phyloP scores from a whole-genome alignment of 2,113 vertebrate species.

The Erinaceus europaeus region DNA sequence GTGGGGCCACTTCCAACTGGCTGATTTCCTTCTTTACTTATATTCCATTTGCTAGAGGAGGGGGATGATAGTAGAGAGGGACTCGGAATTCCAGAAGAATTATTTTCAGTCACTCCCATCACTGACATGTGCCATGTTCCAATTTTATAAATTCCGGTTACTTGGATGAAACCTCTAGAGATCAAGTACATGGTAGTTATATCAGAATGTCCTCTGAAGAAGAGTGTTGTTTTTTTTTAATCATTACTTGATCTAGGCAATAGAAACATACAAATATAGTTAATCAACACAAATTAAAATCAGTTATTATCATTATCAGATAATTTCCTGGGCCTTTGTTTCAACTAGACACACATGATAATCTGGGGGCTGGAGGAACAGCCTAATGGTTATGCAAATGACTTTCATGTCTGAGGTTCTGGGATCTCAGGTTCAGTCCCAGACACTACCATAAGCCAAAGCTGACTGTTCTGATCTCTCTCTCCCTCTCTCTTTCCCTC shows the following conservation, averaged over 20 bases:
- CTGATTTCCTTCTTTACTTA: neutral
- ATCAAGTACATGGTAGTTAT: neutral
- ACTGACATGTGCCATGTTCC: neutral
- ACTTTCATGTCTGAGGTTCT: too few species aligned
- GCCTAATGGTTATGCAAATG: too few species aligned
- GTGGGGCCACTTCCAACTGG: neutral
- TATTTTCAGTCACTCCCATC: neutral
- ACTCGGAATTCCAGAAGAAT: neutral
- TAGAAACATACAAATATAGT: too few species aligned
- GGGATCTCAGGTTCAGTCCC: too few species aligned
- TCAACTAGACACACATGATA: too few species aligned
- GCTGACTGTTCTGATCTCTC: too few species aligned
- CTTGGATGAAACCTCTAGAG: conserved; percentile 11
- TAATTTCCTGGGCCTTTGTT: neutral
- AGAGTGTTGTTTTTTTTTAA: neutral
- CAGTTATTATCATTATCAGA: neutral
- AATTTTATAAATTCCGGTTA: conserved; percentile 14
- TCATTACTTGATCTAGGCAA: too few species aligned
- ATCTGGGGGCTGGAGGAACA: too few species aligned
- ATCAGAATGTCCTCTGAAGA: neutral
- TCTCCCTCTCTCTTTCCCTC: too few species aligned
- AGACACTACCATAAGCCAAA: too few species aligned
- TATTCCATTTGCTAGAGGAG: neutral
- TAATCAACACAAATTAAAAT: neutral
- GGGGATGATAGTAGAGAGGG: neutral